Conservation (phyloP, 2,888 invertebrate species). For the Parnassius mnemosyne region DNA sequence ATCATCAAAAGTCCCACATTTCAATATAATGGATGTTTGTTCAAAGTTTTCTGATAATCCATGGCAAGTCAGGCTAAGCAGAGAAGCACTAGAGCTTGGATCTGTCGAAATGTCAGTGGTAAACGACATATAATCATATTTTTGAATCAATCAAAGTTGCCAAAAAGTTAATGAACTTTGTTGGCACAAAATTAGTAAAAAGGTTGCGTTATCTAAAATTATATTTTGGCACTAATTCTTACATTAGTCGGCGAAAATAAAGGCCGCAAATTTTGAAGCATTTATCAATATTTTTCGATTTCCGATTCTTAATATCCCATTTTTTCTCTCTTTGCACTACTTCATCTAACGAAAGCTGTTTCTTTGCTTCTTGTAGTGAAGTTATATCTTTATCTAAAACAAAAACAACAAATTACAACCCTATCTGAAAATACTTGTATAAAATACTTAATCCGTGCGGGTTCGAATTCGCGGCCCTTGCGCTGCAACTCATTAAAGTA, state of each 20-base stretch:
- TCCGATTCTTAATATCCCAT: conserved; percentile 27
- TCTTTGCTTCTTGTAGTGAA: conserved; percentile 26
- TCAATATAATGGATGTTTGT: conserved; percentile 12
- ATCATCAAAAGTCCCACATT: too few species aligned
- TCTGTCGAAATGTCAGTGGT: conserved; percentile 37
- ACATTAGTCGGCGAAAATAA: too few species aligned
- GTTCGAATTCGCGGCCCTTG: too few species aligned
- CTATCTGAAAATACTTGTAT: too few species aligned
- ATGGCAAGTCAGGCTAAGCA: conserved; percentile 30
- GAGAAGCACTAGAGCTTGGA: conserved; percentile 23
- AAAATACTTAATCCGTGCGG: too few species aligned
- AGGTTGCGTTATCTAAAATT: conserved; percentile 32
- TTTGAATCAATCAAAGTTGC: too few species aligned
- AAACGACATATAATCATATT: conserved; percentile 36
- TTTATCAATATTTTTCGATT: conserved; percentile 32
- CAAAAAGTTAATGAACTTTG: conserved; percentile 33
- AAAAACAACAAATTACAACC: too few species aligned
- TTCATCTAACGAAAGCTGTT: conserved; percentile 14
- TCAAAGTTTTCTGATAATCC: conserved; percentile 23
- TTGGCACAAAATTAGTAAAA: conserved; percentile 34
- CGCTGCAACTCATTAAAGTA: too few species aligned
- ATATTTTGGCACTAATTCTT: conserved; percentile 32
- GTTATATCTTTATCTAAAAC: conserved; percentile 4
- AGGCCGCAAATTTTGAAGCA: conserved; percentile 35
- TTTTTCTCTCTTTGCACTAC: conserved; percentile 24